Conservation (phyloP, 2,888 invertebrate species). For the Tryphoninae sp. region DNA sequence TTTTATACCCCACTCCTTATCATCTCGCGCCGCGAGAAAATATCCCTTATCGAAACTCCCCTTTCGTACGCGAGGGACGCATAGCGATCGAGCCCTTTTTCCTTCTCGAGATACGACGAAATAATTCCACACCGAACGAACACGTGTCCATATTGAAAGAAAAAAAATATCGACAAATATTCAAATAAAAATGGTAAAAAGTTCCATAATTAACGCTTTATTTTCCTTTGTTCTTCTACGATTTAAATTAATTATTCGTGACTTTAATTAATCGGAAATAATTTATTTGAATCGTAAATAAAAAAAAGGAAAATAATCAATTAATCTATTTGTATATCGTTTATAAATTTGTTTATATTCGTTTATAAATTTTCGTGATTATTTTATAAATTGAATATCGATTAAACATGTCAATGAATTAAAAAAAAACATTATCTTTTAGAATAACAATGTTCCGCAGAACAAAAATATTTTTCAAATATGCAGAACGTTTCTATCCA, state of each 20-base stretch:
- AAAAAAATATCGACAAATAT: background rate
- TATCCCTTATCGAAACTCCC: constrained; percentile 37
- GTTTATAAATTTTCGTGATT: no score
- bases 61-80: background rate
- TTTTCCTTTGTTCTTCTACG: no score
- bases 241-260: no score
- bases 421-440: background rate
- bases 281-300: no score
- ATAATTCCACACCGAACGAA: background rate
- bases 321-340: no score
- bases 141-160: background rate
- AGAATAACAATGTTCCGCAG: background rate
- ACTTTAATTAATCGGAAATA: no score
- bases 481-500: background rate
- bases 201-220: no score
- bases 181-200: no score
- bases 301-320: no score
- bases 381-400: no score
- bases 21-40: background rate
- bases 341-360: no score
- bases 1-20: constrained; percentile 17
- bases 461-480: background rate
- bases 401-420: no score
- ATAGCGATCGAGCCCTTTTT: background rate
- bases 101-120: constrained; percentile 9